These are phyloP conservation scores for Drosophila mulleri DNA, from an alignment of 2,888 invertebrate genomes.

Conservation along the genomic window DNA sequence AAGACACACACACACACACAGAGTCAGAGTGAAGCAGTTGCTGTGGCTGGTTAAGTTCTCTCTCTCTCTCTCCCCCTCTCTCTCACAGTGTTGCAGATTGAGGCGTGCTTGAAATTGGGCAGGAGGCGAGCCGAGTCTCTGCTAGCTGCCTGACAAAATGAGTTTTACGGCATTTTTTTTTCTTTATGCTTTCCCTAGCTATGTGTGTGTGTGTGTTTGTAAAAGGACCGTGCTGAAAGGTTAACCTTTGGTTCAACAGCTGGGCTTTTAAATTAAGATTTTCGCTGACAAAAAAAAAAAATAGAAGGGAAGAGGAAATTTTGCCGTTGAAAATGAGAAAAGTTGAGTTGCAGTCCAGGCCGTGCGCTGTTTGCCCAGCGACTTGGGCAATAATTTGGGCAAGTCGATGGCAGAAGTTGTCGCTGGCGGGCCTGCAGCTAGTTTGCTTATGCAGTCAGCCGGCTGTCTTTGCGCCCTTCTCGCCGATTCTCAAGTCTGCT, in stretches of 20 bases:
- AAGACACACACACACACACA: slow-evolving; percentile 42
- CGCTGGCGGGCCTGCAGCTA: slow-evolving; percentile 38
- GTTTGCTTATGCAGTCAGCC: slow-evolving; percentile 33
- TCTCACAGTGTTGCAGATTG: slow-evolving; percentile 26
- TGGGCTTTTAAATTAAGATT: slow-evolving; percentile 79
- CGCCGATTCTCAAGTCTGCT: slow-evolving; percentile 19
- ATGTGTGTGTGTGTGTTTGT: slow-evolving; percentile 16
- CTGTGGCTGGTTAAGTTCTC: slow-evolving; percentile 26
- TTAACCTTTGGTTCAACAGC: slow-evolving; percentile 80
- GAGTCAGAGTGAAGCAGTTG: background rate
- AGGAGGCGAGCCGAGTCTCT: background rate
- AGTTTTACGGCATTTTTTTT: slow-evolving; percentile 59
- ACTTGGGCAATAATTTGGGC: slow-evolving; percentile 44
- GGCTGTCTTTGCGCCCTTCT: slow-evolving; percentile 7
- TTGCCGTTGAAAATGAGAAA: slow-evolving; percentile 65
- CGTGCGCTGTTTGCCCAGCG: slow-evolving; percentile 58
- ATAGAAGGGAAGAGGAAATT: slow-evolving; percentile 7
- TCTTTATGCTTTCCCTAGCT: slow-evolving; percentile 3
- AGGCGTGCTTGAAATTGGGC: slow-evolving; percentile 40
- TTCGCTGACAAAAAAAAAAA: slow-evolving; percentile 30
- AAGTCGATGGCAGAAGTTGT: slow-evolving; percentile 30
- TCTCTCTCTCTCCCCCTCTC: background rate
- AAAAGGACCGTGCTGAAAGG: slow-evolving; percentile 66
- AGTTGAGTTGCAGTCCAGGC: slow-evolving; percentile 48
- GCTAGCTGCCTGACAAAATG: slow-evolving; percentile 69